Conservation (phyloP, 1,140 invertebrate species). For the Mercenaria mercenaria region DNA sequence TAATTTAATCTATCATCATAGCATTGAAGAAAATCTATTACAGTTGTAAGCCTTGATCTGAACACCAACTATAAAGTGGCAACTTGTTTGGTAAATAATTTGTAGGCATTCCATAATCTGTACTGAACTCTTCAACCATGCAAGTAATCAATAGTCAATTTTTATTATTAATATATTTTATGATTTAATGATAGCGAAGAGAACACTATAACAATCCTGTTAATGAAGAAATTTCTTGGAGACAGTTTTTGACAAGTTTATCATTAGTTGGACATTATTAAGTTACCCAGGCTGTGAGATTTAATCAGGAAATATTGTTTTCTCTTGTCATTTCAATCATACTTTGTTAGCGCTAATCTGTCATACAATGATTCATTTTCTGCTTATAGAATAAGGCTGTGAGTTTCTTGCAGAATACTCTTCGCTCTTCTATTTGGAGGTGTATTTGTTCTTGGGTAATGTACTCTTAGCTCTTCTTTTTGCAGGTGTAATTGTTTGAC, state of each 20-base stretch:
- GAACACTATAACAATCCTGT: not conserved
- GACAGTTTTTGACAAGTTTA: not conserved
- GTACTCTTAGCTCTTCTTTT: too few relatives aligned
- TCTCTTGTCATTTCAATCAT: constrained; percentile 33
- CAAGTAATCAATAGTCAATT: not conserved
- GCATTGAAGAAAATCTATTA: too few relatives aligned
- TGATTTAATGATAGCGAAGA: not conserved
- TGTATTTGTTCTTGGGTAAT: too few relatives aligned
- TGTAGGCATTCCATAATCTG: too few relatives aligned
- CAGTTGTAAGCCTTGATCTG: too few relatives aligned
- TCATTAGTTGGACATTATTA: constrained; percentile 6
- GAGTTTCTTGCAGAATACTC: too few relatives aligned
- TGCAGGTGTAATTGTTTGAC: too few relatives aligned
- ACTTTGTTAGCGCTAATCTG: constrained; percentile 31
- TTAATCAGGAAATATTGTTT: constrained; percentile 25
- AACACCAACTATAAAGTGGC: too few relatives aligned
- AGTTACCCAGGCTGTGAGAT: not conserved
- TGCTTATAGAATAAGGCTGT: not conserved
- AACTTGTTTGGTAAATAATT: too few relatives aligned
- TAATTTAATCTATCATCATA: too few relatives aligned
- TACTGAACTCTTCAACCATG: too few relatives aligned
- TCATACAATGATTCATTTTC: constrained; percentile 3
- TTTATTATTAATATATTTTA: constrained; percentile 15
- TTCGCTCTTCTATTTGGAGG: too few relatives aligned
- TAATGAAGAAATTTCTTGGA: not conserved